These are phyloP conservation scores for Sceliomorpha sp. DNA, from an alignment of 2,888 invertebrate species.

Conservation along the genomic window DNA sequence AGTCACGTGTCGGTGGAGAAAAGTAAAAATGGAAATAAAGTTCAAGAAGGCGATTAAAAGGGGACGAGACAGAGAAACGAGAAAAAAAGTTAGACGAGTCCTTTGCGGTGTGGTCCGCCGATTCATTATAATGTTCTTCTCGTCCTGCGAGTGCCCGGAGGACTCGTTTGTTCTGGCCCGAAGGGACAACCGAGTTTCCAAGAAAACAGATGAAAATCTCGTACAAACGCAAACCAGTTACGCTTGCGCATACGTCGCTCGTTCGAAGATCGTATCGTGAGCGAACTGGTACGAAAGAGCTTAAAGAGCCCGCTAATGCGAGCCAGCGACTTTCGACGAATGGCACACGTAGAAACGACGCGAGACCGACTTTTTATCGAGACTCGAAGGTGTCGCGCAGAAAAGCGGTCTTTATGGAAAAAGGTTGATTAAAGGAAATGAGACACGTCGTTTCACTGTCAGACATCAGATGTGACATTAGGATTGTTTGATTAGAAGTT, in stretches of 20 bases:
- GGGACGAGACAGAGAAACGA: slow-evolving; percentile 33
- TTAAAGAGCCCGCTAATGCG: slow-evolving; percentile 64
- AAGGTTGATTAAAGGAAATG: not conserved
- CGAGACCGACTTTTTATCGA: slow-evolving; percentile 26
- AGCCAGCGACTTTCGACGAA: slow-evolving; percentile 62
- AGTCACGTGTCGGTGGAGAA: slow-evolving; percentile 33
- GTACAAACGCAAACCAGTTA: slow-evolving; percentile 73
- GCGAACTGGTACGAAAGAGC: slow-evolving; percentile 57
- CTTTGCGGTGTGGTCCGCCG: slow-evolving; percentile 54
- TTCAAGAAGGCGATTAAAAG: slow-evolving; percentile 48
- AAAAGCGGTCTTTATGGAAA: slow-evolving; percentile 1
- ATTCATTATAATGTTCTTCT: slow-evolving; percentile 60
- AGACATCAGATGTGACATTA: too few species aligned
- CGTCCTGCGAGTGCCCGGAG: slow-evolving; percentile 51
- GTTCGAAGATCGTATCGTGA: slow-evolving; percentile 68
- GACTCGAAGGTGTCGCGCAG: slow-evolving; percentile 28
- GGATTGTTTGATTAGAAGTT: too few species aligned
- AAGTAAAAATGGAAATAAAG: slow-evolving; percentile 41
- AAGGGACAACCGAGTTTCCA: slow-evolving; percentile 65
- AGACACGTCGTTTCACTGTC: too few species aligned
- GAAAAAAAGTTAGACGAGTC: slow-evolving; percentile 54
- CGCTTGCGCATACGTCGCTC: slow-evolving; percentile 53
- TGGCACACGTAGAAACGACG: slow-evolving; percentile 59
- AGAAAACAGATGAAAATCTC: slow-evolving; percentile 78
- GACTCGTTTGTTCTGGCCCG: slow-evolving; percentile 66